phyloP scores from a whole-genome alignment of 2,113 vertebrate species.

The Panurus biarmicus region DNA sequence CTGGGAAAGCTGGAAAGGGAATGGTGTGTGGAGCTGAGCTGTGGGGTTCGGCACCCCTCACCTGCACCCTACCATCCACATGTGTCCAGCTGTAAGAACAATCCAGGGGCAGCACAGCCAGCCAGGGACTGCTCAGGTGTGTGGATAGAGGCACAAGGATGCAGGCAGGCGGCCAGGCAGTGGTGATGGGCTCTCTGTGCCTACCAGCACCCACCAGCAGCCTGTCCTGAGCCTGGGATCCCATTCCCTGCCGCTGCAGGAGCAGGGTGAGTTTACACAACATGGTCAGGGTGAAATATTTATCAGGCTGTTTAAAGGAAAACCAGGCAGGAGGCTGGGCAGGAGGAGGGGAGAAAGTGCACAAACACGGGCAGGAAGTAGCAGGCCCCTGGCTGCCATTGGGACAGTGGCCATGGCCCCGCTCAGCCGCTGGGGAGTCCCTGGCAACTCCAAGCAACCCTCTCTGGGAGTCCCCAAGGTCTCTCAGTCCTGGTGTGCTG shows the following conservation, averaged over 20 bases:
- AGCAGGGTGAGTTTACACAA: background rate
- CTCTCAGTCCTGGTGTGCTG: background rate
- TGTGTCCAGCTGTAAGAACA: rapidly evolving
- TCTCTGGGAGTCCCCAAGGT: rapidly evolving
- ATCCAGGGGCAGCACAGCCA: rapidly evolving
- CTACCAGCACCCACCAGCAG: background rate
- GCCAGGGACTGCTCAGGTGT: rapidly evolving
- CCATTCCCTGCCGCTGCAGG: rapidly evolving
- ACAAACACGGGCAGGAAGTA: background rate
- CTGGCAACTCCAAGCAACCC: background rate
- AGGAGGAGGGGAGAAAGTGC: background rate
- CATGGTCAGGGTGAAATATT: background rate
- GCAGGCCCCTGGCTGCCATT: background rate
- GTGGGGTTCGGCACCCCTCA: background rate
- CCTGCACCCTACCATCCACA: rapidly evolving
- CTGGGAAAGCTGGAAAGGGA: background rate
- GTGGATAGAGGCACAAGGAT: rapidly evolving
- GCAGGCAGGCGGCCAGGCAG: background rate
- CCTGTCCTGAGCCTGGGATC: background rate
- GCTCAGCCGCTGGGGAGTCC: background rate
- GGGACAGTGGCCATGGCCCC: rapidly evolving
- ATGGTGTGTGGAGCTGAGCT: rapidly evolving
- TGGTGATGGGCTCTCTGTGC: rapidly evolving
- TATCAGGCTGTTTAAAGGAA: background rate
- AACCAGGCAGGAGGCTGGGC: background rate